These are phyloP conservation scores for Marmota flaviventris DNA, from an alignment of 2,113 vertebrate genomes.

Conservation along the genomic window DNA sequence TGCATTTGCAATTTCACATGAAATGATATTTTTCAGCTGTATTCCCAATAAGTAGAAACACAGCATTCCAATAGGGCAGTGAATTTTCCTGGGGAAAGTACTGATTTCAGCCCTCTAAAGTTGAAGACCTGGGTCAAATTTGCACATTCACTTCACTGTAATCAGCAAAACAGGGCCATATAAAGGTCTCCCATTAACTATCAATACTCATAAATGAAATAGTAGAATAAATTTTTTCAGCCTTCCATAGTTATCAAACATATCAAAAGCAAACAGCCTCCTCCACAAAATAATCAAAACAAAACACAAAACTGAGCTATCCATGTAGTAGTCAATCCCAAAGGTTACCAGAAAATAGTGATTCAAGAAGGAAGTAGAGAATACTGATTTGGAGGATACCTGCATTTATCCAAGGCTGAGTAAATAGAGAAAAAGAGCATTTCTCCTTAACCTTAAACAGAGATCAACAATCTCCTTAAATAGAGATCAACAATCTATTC, in stretches of 20 bases:
- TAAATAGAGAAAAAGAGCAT: constrained; percentile 28
- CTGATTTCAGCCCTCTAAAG: constrained; percentile 57
- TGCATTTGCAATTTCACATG: constrained; percentile 52
- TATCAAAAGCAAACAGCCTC: background rate
- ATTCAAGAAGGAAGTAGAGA: background rate
- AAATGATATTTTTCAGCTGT: constrained; percentile 63
- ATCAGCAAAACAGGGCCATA: constrained; percentile 38
- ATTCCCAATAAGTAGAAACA: constrained; percentile 43
- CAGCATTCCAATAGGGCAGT: constrained; percentile 19
- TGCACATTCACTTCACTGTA: constrained; percentile 22
- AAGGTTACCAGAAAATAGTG: background rate
- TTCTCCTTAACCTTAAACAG: constrained; percentile 31
- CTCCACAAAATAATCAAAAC: too few species aligned
- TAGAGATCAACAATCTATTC: constrained; percentile 38
- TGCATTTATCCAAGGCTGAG: constrained; percentile 43
- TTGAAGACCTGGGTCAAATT: constrained; percentile 34
- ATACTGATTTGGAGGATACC: background rate
- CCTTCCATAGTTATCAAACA: background rate
- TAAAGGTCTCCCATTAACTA: constrained; percentile 21
- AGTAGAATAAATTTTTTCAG: constrained; percentile 49
- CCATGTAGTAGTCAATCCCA: background rate
- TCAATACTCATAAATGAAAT: background rate
- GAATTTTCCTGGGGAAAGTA: background rate
- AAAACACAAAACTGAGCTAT: background rate
- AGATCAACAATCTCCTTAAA: constrained; percentile 36